Conservation (phyloP, 1,140 invertebrate genomes). For the Anadara kagoshimensis region DNA sequence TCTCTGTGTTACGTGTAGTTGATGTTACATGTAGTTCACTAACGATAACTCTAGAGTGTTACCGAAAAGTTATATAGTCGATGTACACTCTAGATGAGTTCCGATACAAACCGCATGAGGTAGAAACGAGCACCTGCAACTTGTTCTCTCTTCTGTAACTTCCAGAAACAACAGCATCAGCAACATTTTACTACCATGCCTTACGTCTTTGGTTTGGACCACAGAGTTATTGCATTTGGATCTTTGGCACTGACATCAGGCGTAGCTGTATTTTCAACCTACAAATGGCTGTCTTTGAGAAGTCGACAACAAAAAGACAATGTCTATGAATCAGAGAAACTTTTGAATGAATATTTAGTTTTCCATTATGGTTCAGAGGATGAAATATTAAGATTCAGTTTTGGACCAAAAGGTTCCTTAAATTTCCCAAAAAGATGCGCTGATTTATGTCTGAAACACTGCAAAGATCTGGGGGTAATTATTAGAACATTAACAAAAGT, state of each 20-base stretch:
- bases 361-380: slow-evolving; percentile 68
- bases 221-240: slow-evolving; percentile 56
- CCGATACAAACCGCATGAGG: no score
- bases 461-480: slow-evolving; percentile 30
- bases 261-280: slow-evolving; percentile 62
- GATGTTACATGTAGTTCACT: no score
- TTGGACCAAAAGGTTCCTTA: slow-evolving; percentile 63
- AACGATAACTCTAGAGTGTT: no score
- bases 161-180: no score
- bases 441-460: slow-evolving; percentile 69
- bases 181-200: slow-evolving; percentile 45
- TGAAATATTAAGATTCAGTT: slow-evolving; percentile 60
- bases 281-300: slow-evolving; percentile 51
- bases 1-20: no score
- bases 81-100: no score
- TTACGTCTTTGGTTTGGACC: slow-evolving; percentile 60
- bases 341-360: slow-evolving; percentile 68
- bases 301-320: slow-evolving; percentile 36
- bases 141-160: no score
- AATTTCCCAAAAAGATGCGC: slow-evolving; percentile 72
- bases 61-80: no score
- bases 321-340: slow-evolving; percentile 69
- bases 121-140: no score
- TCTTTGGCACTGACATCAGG: slow-evolving; percentile 58
- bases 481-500: no score